Evolutionary conservation across 2,888 invertebrate genomes (phyloP), one percentile per base, ranked within the genome.

Genomic region (Linyphia triangularis): DNA sequence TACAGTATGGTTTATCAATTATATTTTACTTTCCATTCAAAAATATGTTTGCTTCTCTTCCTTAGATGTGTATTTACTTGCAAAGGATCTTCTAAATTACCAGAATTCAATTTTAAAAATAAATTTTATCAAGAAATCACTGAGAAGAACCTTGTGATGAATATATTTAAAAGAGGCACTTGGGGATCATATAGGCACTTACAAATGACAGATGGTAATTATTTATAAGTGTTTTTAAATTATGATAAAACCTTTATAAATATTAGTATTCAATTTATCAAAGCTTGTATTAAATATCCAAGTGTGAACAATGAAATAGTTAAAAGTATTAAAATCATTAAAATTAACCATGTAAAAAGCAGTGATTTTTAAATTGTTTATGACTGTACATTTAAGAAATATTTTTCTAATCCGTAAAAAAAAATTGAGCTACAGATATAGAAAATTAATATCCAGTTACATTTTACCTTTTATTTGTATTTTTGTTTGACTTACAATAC

Each of bases 141-240:
- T 37, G 90, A 92, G 30, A 95, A 95, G 91, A 98, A 99, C 93
- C 93, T 99, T 81, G 94, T 96, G 72, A 95, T 96, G 91, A 99
- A 99, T 93, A 96, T 99, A 83, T 94, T 92, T 91, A 91, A 91
- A 77, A 92, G 93, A 91, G 93, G 93, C 24, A 88, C 90, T 19
- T 94, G 93, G 93, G 94, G 94, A 57, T 93, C 93, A 13, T 93
- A 92, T 91, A 91, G 93, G 85, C 94, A 94, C 40, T 43, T 85
- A 67, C 70, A 57, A 13, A 57, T 73, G 51, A n/a, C 33, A 72
- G 72, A 67, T 81, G 78, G 83, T 89, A 75, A 61, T 7, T 67
- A 28, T 22, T n/a, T n/a, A n/a, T n/a, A n/a, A 40, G 19, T 28
- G 43, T 26, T 69, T 69, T 67, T 63, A n/a, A 16, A 79, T 30